Evolutionary conservation across 1,140 invertebrate genomes (phyloP), one percentile per base, ranked within the genome.

Genomic region (Anthonomus grandis): DNA sequence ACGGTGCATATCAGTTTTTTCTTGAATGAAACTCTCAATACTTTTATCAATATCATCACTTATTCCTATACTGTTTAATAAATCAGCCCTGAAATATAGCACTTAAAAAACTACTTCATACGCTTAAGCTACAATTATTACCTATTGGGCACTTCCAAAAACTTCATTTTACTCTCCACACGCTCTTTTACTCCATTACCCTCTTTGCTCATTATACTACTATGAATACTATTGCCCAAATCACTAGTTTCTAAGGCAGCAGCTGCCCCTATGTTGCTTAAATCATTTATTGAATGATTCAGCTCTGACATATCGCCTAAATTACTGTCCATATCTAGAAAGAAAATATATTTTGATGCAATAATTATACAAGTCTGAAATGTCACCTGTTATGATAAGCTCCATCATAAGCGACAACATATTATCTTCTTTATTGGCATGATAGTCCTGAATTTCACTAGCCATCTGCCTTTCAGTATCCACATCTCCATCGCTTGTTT

Each of bases 401-500:
- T 68, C 63, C 55, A 66, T 63, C 60, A 66, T 63, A 17, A 66
- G 49, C 13, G 60, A 63, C 38, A 64, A 34, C 50, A 59, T 61
- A 38, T 63, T 60, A 18, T 64, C 56, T 41, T 64, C 60, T 18
- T 66, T 62, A 9, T 21, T 53, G 6, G 23, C 57, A 34, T 58
- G 49, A 50, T 66, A 64, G 37, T 55, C 39, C 8, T 36, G 23
- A 9, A 66, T 64, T 44, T 60, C 63, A 1, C 17, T 44, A 19
- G 17, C 19, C 2, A 46, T 13, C 18, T 38, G 27, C n/a, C 59
- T 24, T 13, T 45, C 24, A 17, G 57, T 53, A 37, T 49, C 48
- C 44, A 56, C 36, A 6, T 12, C n/a, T 12, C 34, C 6, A 34
- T 17, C 17, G 10, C 12, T 17, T 10, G 15, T 42, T 34, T 12